Percentiles rank a stretch among this genome's conserved stretches.
phyloP scores from a whole-genome alignment of 2,113 vertebrate species.

The Vicugna pacos region DNA sequence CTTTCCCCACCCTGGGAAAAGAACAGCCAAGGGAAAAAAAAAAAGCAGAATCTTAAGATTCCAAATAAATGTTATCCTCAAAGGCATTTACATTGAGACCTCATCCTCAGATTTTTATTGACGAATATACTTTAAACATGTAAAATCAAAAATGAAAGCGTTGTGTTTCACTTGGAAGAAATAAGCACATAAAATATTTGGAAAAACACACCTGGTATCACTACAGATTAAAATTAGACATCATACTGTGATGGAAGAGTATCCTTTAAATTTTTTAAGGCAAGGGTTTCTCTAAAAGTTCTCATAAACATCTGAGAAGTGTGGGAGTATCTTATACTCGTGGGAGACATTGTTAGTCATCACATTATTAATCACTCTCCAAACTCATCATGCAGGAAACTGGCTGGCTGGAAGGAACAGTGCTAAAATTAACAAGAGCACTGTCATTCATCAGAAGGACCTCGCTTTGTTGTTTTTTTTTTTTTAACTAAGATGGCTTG shows the following conservation, averaged over 20 bases:
- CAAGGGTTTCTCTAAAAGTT: neutral
- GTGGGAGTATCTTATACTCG: neutral
- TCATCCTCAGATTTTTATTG: neutral
- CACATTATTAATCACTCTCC: slow-evolving; percentile 3
- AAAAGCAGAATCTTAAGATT: slow-evolving; percentile 7
- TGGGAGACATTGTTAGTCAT: neutral
- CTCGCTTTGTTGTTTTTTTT: neutral
- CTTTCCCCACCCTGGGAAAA: neutral
- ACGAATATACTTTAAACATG: slow-evolving; percentile 1
- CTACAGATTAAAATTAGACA: slow-evolving; percentile 27
- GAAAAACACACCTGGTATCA: neutral
- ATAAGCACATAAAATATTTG: neutral
- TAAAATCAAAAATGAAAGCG: neutral
- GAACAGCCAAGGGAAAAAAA: neutral
- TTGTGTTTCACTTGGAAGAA: slow-evolving; percentile 8
- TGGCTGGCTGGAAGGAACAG: neutral
- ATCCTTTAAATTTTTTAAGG: slow-evolving; percentile 5
- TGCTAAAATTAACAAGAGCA: neutral
- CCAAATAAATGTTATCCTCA: neutral
- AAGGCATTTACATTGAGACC: neutral
- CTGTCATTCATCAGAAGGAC: neutral
- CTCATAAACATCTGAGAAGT: neutral
- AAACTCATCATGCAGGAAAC: neutral
- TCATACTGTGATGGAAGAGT: neutral
- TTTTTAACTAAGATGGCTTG: neutral